phyloP scores from a whole-genome alignment of 2,113 vertebrate species.

The Thinocorus orbignyianus region DNA sequence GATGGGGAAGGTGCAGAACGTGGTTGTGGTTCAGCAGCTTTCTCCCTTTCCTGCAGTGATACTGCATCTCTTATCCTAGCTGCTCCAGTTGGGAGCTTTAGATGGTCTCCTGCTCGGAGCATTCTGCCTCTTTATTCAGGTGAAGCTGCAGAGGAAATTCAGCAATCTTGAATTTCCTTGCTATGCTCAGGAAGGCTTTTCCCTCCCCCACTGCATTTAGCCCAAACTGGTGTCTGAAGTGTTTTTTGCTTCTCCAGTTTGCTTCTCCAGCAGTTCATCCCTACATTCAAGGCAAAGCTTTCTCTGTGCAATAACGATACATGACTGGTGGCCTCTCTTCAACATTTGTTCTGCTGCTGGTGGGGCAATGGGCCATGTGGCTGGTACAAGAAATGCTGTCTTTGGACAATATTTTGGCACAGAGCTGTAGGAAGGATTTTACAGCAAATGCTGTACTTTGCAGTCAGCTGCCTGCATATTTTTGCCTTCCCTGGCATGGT shows the following conservation, averaged over 20 bases:
- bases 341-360: background rate
- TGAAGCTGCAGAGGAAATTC: background rate
- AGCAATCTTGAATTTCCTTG: background rate
- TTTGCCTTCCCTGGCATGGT: background rate
- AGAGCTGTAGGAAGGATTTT: background rate
- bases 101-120: background rate
- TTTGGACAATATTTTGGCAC: background rate
- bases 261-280: background rate
- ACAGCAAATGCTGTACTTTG: background rate
- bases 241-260: background rate
- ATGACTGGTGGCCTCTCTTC: background rate
- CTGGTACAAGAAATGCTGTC: background rate
- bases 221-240: background rate
- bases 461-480: background rate
- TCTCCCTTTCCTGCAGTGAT: background rate
- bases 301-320: background rate
- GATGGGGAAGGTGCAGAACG: background rate
- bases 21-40: background rate
- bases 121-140: background rate
- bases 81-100: background rate
- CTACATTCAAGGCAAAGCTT: background rate
- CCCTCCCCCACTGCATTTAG: background rate
- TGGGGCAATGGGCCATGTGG: background rate
- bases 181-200: background rate
- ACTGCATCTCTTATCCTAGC: background rate